Percentiles rank a stretch among this genome's conserved stretches.
These are phyloP conservation scores for Tetrax tetrax DNA, from an alignment of 2,113 vertebrate species.

Conservation along the genomic window DNA sequence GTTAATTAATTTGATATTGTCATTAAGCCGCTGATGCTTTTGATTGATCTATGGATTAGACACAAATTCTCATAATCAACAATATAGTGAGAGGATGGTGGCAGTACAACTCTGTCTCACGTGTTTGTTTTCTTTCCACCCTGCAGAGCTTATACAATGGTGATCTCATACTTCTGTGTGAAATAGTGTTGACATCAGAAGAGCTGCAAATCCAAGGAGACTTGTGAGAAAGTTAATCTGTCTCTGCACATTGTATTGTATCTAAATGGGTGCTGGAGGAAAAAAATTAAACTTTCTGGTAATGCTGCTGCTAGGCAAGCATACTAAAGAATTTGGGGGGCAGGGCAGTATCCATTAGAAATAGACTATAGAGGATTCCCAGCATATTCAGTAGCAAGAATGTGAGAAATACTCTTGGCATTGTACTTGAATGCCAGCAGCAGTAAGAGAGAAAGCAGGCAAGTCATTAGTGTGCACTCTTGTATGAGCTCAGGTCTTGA, in stretches of 20 bases:
- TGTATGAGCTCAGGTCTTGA: conserved; percentile 49
- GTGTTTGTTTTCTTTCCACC: not conserved
- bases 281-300: not conserved
- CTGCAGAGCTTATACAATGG: conserved; percentile 74
- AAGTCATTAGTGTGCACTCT: conserved; percentile 65
- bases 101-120: not conserved
- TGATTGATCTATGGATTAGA: not conserved
- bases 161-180: conserved; percentile 83
- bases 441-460: conserved; percentile 30
- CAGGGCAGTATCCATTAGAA: conserved; percentile 47
- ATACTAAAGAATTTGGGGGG: conserved; percentile 34
- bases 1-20: not conserved
- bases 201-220: conserved; percentile 78
- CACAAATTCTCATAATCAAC: not conserved
- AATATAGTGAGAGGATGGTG: not conserved
- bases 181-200: conserved; percentile 80
- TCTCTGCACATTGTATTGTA: conserved; percentile 78
- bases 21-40: not conserved
- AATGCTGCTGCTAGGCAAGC: not conserved
- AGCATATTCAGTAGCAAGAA: conserved; percentile 55
- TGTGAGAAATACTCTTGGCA: conserved; percentile 43
- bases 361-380: conserved; percentile 42
- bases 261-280: conserved; percentile 74
- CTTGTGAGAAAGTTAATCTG: conserved; percentile 82
- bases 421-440: conserved; percentile 56